These are phyloP conservation scores for Zosterops pallidus DNA, from an alignment of 2,113 vertebrate genomes.

Conservation along the genomic window DNA sequence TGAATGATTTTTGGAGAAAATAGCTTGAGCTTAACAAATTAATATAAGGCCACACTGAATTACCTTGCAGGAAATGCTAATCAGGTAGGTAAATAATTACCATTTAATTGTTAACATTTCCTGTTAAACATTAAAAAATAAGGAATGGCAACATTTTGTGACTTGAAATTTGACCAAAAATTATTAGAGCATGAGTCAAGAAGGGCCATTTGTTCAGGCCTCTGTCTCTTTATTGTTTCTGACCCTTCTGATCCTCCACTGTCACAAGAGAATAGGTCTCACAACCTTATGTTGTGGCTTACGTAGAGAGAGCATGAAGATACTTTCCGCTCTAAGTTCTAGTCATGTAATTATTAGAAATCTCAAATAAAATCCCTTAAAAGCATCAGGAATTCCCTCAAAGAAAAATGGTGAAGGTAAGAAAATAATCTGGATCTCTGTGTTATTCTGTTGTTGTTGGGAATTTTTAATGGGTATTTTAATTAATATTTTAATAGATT, in stretches of 20 bases:
- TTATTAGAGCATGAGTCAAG: neutral
- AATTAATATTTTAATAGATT: neutral
- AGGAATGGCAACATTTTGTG: neutral
- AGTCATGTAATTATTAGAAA: neutral
- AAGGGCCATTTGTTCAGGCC: neutral
- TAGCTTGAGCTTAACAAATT: neutral
- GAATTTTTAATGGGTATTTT: too few relatives aligned
- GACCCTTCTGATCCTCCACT: neutral
- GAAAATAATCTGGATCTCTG: neutral
- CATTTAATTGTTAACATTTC: neutral
- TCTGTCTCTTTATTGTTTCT: neutral
- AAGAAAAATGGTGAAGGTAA: neutral
- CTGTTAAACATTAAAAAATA: neutral
- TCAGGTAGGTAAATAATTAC: neutral
- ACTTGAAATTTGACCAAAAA: neutral
- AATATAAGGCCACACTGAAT: neutral
- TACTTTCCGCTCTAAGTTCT: neutral
- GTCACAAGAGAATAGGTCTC: neutral
- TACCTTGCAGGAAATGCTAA: neutral
- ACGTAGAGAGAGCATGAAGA: neutral
- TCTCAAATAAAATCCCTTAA: neutral
- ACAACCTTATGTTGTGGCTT: neutral
- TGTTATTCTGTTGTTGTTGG: neutral
- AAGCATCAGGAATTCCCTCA: neutral
- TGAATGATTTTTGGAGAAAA: neutral